Conservation (phyloP, 1,140 invertebrate species). For the Micrasema longulum region DNA sequence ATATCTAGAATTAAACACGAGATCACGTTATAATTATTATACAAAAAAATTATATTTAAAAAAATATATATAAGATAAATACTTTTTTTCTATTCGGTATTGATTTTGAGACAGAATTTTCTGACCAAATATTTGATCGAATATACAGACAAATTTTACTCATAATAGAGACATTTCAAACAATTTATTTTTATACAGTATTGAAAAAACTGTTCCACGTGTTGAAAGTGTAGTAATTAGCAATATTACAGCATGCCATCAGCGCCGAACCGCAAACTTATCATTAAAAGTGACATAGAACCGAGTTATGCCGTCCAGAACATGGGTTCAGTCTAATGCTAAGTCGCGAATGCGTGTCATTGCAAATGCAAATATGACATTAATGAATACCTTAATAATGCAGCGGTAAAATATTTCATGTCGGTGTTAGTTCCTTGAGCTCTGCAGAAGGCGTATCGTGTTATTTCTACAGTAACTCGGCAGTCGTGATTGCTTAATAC, state of each 20-base stretch:
- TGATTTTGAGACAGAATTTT: no score
- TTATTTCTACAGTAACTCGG: slow-evolving; percentile 12
- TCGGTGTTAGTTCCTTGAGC: slow-evolving; percentile 26
- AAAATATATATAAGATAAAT: no score
- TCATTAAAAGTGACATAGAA: slow-evolving; percentile 13
- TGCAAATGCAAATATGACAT: slow-evolving; percentile 40
- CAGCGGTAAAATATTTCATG: slow-evolving; percentile 25
- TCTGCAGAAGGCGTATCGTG: not conserved
- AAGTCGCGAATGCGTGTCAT: slow-evolving; percentile 31
- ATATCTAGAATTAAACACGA: no score
- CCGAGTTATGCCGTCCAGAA: no score
- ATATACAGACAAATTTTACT: no score
- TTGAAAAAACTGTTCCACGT: not conserved
- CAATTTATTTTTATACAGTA: no score
- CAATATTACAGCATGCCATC: slow-evolving; percentile 16
- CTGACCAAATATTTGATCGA: no score
- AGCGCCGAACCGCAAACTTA: not conserved
- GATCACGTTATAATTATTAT: no score
- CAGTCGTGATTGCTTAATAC: slow-evolving; percentile 27
- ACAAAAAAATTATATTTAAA: no score
- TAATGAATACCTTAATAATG: slow-evolving; percentile 42
- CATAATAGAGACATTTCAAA: no score
- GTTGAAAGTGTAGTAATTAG: not conserved
- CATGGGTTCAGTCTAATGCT: not conserved
- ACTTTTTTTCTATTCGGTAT: no score